Base-by-base conservation (phyloP, 2,113 vertebrate genomes). In the Engraulis encrasicolus region DNA sequence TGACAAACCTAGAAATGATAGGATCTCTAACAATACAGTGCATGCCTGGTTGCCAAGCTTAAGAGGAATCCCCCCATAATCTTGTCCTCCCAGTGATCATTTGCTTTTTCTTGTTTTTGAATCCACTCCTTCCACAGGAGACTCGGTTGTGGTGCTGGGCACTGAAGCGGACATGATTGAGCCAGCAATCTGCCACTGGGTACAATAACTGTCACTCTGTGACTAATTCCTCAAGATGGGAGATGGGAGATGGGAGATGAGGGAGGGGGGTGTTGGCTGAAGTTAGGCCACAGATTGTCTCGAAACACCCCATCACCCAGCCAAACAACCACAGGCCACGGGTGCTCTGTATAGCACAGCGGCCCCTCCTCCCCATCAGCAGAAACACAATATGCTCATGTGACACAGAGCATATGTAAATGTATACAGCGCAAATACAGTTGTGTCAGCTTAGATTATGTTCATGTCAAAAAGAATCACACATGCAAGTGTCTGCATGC, bases 261-360 rank as follows among this genome's bases (percentile, higher is more conserved):
- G 50, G 50, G 50, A 52, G 14, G 50, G 50, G 50, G 58, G n/a
- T n/a, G 40, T 45, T 45, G 61, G 61, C 17, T 34, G 61, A 34
- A 34, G 61, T 34, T 71, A 34, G 61, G 61, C 61, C 61, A 71
- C 61, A 71, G 61, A 31, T 31, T 71, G 61, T 71, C 61, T 71
- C 34, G 61, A 71, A 71, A 71, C 61, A 71, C 7, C 61, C 61
- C 61, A 71, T 71, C 61, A 31, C 61, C 31, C 23, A 31, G 27
- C 61, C 61, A 71, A 71, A 71, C 2, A 23, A 9, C 40, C 40
- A 71, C 61, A 71, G 27, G 23, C 31, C 61, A 15, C 61, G 15
- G 61, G 23, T 9, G 61, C 61, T 31, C 61, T 71, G 61, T 34
- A 34, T 9, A 27, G 27, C 23, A 34, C 40, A 27, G 27, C 23